Evolutionary conservation across 2,797 vertebrate species (phyloP).

Genomic region (Sebastes kiyomatsui): DNA sequence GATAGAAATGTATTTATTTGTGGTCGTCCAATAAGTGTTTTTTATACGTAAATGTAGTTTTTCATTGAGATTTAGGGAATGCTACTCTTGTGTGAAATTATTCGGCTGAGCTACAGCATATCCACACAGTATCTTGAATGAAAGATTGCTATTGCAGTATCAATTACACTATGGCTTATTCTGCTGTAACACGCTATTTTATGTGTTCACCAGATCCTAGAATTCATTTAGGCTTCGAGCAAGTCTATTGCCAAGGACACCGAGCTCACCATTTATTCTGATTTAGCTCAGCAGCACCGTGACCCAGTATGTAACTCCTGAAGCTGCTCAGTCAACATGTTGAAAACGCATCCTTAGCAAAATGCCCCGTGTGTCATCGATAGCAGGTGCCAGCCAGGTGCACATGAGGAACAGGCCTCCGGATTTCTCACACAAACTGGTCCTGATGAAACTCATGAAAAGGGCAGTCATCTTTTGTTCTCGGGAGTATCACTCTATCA

Average conservation of each 20-base stretch:
- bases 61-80: not conserved
- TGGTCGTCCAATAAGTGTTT: not conserved
- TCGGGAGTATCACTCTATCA: slow-evolving; percentile 66
- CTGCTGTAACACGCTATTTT: not conserved
- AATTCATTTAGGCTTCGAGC: slow-evolving; percentile 28
- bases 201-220: slow-evolving; percentile 12
- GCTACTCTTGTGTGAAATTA: not conserved
- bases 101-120: not conserved
- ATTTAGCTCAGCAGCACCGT: slow-evolving; percentile 26
- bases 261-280: slow-evolving; percentile 33
- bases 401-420: slow-evolving; percentile 3
- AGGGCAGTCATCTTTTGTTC: slow-evolving; percentile 75
- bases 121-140: not conserved
- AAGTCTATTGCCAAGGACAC: slow-evolving; percentile 35
- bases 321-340: slow-evolving; percentile 28
- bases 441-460: slow-evolving; percentile 62
- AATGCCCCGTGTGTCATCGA: slow-evolving; percentile 14
- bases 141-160: not conserved
- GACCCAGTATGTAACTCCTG: slow-evolving; percentile 17
- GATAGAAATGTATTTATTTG: fast-evolving
- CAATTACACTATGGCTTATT: not conserved
- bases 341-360: slow-evolving; percentile 22
- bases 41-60: not conserved
- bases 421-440: slow-evolving; percentile 22
- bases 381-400: not conserved